Evolutionary conservation across 2,113 vertebrate species (phyloP).

Genomic region (Hyperopisus bebe): DNA sequence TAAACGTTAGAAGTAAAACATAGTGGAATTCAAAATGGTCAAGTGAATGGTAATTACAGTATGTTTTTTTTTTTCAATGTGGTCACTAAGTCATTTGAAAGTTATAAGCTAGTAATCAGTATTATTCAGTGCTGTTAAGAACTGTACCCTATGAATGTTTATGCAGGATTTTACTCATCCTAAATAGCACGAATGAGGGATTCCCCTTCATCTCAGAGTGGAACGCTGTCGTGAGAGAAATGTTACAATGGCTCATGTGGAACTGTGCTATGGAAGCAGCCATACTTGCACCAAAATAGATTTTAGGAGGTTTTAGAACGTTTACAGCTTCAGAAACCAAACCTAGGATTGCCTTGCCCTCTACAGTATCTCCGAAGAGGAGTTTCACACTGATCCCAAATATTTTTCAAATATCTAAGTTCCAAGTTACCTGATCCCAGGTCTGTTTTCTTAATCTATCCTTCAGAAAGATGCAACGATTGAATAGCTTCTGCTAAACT

Average conservation of each 20-base stretch:
- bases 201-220: not conserved
- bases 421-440: not conserved
- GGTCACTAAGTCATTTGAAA: not conserved
- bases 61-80: not conserved
- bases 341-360: not conserved
- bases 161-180: not conserved
- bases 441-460: not conserved
- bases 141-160: not conserved
- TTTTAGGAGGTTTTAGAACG: not conserved
- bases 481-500: not conserved
- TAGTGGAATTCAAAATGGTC: not conserved
- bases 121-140: not conserved
- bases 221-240: not conserved
- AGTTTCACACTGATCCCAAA: not conserved
- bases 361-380: not conserved
- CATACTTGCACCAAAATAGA: not conserved
- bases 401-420: not conserved
- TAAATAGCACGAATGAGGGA: not conserved
- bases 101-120: not conserved
- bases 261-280: not conserved
- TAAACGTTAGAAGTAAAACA: slow-evolving; percentile 3
- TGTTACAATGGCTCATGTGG: not conserved
- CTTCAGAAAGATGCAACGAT: not conserved
- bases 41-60: not conserved
- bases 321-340: not conserved